phyloP scores from a whole-genome alignment of 1,140 invertebrate species.

The Coboldia fuscipes region DNA sequence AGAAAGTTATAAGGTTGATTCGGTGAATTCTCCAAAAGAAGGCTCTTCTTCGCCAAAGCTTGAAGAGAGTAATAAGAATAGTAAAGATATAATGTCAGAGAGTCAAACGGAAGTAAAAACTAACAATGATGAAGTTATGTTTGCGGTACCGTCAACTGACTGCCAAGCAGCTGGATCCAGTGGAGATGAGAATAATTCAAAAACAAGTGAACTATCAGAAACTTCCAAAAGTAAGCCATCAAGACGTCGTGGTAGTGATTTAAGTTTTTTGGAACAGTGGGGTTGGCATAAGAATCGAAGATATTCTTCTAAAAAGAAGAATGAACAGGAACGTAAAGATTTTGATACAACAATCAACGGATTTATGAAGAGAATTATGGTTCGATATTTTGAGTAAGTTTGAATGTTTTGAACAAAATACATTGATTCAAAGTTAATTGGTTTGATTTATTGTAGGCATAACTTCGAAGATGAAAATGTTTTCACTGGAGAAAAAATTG shows the following conservation, averaged over 20 bases:
- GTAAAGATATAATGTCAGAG: too few relatives aligned
- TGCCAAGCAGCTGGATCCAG: too few relatives aligned
- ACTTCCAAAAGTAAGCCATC: conserved; percentile 27
- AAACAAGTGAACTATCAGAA: conserved; percentile 3
- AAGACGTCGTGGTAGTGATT: conserved; percentile 37
- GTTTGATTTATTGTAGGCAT: conserved; percentile 2
- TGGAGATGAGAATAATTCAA: conserved; percentile 4
- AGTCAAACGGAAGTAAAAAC: background rate
- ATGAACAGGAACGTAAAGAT: conserved; percentile 25
- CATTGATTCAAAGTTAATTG: too few relatives aligned
- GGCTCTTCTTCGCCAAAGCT: too few relatives aligned
- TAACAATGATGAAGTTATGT: background rate
- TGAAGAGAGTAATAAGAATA: too few relatives aligned
- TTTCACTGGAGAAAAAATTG: background rate
- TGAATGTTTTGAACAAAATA: too few relatives aligned
- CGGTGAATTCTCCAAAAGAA: too few relatives aligned
- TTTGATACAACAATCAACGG: conserved; percentile 43
- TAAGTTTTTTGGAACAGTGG: conserved; percentile 44
- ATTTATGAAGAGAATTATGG: conserved; percentile 34
- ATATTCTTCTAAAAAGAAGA: conserved; percentile 33
- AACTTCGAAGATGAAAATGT: conserved; percentile 4
- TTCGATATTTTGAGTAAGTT: conserved; percentile 28
- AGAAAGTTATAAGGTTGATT: too few relatives aligned
- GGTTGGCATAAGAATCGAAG: conserved; percentile 49
- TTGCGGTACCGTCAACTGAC: too few relatives aligned